phyloP scores from a whole-genome alignment of 2,113 vertebrate genomes.

The Lipotes vexillifer region DNA sequence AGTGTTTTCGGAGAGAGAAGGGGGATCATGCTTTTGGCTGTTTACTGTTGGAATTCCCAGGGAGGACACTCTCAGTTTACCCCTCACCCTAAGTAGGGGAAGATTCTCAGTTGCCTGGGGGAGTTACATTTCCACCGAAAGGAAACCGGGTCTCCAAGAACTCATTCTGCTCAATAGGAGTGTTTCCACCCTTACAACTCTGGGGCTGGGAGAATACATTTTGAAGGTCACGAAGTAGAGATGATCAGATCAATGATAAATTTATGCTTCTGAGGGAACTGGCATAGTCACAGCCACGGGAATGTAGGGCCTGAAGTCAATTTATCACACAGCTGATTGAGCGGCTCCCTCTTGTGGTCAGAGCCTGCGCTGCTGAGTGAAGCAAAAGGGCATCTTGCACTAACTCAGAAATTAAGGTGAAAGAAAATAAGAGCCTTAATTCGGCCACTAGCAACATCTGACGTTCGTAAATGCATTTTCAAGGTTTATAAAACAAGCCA shows the following conservation, averaged over 20 bases:
- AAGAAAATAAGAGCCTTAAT: not conserved
- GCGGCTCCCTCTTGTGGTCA: slow-evolving; percentile 73
- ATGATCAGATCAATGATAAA: not conserved
- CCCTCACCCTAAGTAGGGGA: not conserved
- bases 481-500: not conserved
- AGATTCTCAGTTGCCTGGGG: not conserved
- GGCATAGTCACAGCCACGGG: fast-evolving
- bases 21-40: not conserved
- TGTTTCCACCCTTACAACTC: not conserved
- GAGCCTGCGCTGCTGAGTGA: fast-evolving
- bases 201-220: not conserved
- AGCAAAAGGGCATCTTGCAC: not conserved
- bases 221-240: not conserved
- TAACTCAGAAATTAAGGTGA: not conserved
- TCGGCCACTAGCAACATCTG: not conserved
- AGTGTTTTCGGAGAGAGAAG: not conserved
- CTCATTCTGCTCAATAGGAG: not conserved
- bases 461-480: not conserved
- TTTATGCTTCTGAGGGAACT: not conserved
- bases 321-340: slow-evolving; percentile 30
- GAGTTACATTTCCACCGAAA: not conserved
- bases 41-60: not conserved
- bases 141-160: not conserved
- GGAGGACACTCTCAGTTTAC: not conserved
- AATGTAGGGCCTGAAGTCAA: fast-evolving